Evolutionary conservation across 2,888 invertebrate species (phyloP), one percentile per base, ranked within the genome.

Genomic region (Lypha dubia): DNA sequence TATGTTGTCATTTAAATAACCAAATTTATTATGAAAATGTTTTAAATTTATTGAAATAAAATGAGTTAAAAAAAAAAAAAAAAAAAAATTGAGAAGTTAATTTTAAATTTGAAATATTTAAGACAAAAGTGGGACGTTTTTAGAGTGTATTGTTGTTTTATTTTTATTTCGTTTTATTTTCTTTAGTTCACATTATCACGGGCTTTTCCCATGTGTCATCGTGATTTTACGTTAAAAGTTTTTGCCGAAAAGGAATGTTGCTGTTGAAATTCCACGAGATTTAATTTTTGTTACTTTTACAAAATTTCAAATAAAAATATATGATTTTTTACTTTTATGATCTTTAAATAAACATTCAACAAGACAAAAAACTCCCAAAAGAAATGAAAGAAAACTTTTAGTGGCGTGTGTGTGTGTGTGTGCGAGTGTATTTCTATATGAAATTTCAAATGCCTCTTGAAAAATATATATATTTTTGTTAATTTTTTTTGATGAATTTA

Each of bases 201-300:
- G 63, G 79, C n/a, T 79, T 71, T 79, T 56, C 63, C 46, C 17
- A 65, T 79, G 79, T 71, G 71, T 79, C 79, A 79, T 63, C 22
- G 22, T 70, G 60, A 20, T 51, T 62, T 51, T 22, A 62, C 17
- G 38, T 58, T 60, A 44, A 46, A 53, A 20, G n/a, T 46, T n/a
- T n/a, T n/a, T 44, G 15, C 17, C 9, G 5, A 5, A 28, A 63
- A 35, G 63, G 65, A 65, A 28, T 22, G 13, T 44, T 56, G n/a
- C 41, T 38, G 15, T 17, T 49, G n/a, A 76, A 28, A 68, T 68
- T 60, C 38, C 38, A 2, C 15, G 46, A 46, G 49, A 76, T 56
- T 28, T 56, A 24, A 11, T 32, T 56, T 7, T 56, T 56, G 9
- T 32, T 35, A 15, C 17, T 20, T 56, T 20, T 20, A 28, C 6